These are phyloP conservation scores for Cochlearius cochlearius DNA, from an alignment of 2,113 vertebrate genomes.

Conservation along the genomic window DNA sequence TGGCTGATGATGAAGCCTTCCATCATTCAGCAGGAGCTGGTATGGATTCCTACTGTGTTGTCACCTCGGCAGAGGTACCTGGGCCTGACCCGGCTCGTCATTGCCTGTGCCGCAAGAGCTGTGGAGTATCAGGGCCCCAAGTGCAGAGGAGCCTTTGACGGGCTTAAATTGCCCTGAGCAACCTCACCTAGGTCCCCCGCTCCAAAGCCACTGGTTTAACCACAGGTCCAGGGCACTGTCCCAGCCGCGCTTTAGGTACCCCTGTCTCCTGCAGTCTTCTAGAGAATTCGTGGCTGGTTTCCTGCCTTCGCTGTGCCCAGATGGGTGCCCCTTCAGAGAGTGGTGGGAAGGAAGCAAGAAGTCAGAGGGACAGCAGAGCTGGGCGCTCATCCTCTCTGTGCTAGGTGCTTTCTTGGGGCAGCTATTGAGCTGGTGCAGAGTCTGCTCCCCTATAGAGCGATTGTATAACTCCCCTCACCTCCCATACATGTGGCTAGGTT, in stretches of 20 bases:
- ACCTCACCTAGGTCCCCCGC: rapidly evolving
- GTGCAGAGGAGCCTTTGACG: background rate
- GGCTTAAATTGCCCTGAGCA: too few relatives aligned
- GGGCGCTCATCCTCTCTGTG: rapidly evolving
- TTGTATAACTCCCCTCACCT: background rate
- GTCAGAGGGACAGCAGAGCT: background rate
- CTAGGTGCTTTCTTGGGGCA: background rate
- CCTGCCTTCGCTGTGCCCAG: rapidly evolving
- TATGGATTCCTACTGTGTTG: rapidly evolving
- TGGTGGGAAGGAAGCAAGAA: too few relatives aligned
- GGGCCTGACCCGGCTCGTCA: rapidly evolving
- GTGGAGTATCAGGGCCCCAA: background rate
- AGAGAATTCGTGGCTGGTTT: rapidly evolving
- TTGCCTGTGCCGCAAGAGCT: background rate
- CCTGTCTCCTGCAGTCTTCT: background rate
- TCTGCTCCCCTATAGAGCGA: rapidly evolving
- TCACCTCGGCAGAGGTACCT: background rate
- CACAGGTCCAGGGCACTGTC: rapidly evolving
- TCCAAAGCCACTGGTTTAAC: rapidly evolving
- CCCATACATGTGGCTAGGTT: rapidly evolving
- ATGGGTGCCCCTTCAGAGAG: rapidly evolving
- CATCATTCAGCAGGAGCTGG: rapidly evolving
- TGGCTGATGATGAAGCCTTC: background rate
- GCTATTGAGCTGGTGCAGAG: background rate
- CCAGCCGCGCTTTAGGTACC: too few relatives aligned